Conservation (phyloP, 2,888 invertebrate species). For the Flexamia atlantica region DNA sequence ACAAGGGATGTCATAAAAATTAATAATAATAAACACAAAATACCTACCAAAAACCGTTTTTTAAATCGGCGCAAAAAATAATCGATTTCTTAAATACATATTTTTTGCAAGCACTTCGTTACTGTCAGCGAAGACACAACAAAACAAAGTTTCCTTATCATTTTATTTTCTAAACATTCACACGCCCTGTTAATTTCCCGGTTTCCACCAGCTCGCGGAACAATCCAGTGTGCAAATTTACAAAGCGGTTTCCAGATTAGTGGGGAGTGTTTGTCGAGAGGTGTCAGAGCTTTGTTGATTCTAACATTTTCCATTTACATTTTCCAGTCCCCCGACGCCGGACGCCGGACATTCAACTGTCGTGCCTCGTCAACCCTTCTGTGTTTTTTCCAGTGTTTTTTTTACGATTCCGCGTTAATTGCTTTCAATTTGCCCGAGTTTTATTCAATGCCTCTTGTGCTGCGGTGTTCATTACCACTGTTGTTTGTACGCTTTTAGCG, state of each 20-base stretch:
- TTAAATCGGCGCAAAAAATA: too few relatives aligned
- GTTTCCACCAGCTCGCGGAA: too few relatives aligned
- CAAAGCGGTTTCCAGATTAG: conserved; percentile 27
- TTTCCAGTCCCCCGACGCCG: conserved; percentile 35
- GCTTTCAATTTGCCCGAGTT: conserved; percentile 57
- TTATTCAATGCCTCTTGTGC: conserved; percentile 55
- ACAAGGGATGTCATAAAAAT: too few relatives aligned
- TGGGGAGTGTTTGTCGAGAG: conserved; percentile 46
- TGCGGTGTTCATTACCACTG: conserved; percentile 27
- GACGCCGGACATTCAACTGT: conserved; percentile 17
- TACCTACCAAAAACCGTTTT: too few relatives aligned
- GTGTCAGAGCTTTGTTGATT: conserved; percentile 55
- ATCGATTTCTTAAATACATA: too few relatives aligned
- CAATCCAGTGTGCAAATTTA: conserved; percentile 37
- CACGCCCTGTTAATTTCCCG: too few relatives aligned
- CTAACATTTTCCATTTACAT: conserved; percentile 49
- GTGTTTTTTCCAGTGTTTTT: too few relatives aligned
- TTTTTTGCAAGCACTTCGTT: too few relatives aligned
- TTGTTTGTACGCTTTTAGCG: conserved; percentile 49
- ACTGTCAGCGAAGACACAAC: too few relatives aligned
- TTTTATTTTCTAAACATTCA: too few relatives aligned
- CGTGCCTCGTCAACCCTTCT: conserved; percentile 47
- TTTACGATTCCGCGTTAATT: conserved; percentile 58
- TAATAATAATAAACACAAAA: too few relatives aligned
- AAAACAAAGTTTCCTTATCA: too few relatives aligned